Evolutionary conservation across 2,113 vertebrate genomes (phyloP), one percentile per base, ranked within the genome.

Genomic region (Gobio gobio): DNA sequence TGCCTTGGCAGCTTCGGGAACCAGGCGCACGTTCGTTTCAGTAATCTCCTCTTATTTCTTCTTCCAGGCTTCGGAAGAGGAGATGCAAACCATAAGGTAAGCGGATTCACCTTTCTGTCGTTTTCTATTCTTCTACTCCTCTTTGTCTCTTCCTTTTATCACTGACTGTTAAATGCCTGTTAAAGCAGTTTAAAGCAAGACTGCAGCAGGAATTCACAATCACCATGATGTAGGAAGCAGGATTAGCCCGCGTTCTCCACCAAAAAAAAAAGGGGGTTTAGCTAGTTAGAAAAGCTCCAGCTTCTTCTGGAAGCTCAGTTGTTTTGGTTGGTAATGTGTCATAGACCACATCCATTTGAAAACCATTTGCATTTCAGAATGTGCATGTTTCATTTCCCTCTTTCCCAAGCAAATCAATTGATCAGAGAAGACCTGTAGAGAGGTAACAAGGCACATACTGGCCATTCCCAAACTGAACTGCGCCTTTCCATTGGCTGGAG

Each of bases 71-170:
- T 87, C 90, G 73, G 91, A 92, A 56, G 90, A 92, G 64, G 90
- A 93, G 83, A 91, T 91, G 91, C 89, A 89, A 87, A 89, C 90
- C 54, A 91, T 93, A 93, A 94, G 94, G 94, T 95, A 88, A 91
- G 93, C 78, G 22, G 77, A 83, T 77, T 72, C 29, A 47, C 36
- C 72, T 75, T 72, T 73, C 56, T 58, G 20, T 51, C n/a, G 10
- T n/a, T 75, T 68, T 78, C 73, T 59, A 33, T 63, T 72, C 70
- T 22, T 83, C 79, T 74, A 33, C 29, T 40, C 83, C 84, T 80
- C 72, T 89, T 87, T 88, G 82, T 83, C 75, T 80, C 72, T 73
- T 51, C 68, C 86, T 40, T 84, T 43, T 82, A 61, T 63, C 61
- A 20, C 47, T 56, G 49, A 20, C n/a, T 20, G 18, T 36, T 33